Conservation (phyloP, 92 coral and sea anemone species). For the Micromussa lordhowensis region DNA sequence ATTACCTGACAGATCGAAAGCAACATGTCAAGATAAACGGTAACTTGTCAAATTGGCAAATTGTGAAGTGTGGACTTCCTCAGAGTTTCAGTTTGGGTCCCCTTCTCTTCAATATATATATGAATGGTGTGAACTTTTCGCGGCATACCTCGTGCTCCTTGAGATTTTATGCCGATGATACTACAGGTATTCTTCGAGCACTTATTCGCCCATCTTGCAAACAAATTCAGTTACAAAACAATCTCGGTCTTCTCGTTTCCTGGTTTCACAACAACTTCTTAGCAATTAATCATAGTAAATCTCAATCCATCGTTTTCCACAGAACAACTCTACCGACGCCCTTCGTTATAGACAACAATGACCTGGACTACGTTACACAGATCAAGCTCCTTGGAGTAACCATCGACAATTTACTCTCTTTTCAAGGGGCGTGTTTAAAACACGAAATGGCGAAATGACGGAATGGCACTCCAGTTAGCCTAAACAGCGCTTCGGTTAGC, state of each 20-base stretch:
- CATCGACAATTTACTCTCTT: conserved; percentile 9
- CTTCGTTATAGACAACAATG: conserved; percentile 1
- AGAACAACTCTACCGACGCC: not conserved
- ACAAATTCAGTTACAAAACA: conserved; percentile 10
- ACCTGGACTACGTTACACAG: conserved; percentile 7
- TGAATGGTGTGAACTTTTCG: too few relatives aligned
- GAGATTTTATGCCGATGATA: not conserved
- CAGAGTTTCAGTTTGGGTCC: too few relatives aligned
- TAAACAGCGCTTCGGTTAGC: too few relatives aligned
- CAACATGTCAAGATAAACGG: too few relatives aligned
- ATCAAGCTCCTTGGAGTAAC: conserved; percentile 22
- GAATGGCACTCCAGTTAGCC: too few relatives aligned
- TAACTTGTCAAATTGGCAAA: too few relatives aligned
- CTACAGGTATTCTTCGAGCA: conserved; percentile 16
- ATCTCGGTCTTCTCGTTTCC: conserved; percentile 2
- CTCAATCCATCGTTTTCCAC: conserved; percentile 16
- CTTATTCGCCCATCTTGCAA: conserved; percentile 1
- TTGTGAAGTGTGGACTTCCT: too few relatives aligned
- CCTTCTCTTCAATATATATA: too few relatives aligned
- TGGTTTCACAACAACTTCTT: not conserved
- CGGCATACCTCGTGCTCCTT: too few relatives aligned
- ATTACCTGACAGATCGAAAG: too few relatives aligned
- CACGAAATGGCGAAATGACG: too few relatives aligned
- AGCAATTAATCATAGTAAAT: conserved; percentile 7
- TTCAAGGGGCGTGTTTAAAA: too few relatives aligned